These are phyloP conservation scores for Listronotus oregonensis DNA, from an alignment of 1,140 invertebrate species.

Conservation along the genomic window DNA sequence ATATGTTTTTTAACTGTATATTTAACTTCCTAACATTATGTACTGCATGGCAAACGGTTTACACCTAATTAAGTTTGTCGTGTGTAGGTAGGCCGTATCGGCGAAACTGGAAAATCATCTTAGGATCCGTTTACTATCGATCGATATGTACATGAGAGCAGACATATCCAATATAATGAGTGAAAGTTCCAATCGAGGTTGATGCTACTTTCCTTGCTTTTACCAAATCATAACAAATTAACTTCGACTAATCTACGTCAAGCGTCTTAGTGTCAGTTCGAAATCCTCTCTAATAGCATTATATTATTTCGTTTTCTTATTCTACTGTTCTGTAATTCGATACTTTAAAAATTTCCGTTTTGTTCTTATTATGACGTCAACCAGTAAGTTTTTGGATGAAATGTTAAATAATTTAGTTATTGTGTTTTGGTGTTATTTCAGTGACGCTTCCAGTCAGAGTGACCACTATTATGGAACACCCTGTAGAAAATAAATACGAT, in stretches of 20 bases:
- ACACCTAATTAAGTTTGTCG: too few species aligned
- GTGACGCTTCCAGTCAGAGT: conserved; percentile 28
- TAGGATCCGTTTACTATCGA: neutral
- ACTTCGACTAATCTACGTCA: neutral
- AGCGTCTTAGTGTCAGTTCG: conserved; percentile 9
- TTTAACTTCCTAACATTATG: too few species aligned
- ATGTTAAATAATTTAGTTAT: neutral
- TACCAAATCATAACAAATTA: conserved; percentile 12
- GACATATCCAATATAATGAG: conserved; percentile 10
- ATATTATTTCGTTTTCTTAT: neutral
- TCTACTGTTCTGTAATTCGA: conserved; percentile 1
- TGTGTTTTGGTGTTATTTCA: conserved; percentile 18
- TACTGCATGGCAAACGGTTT: too few species aligned
- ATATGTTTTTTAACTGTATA: too few species aligned
- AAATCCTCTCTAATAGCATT: conserved; percentile 14
- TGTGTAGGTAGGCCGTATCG: too few species aligned
- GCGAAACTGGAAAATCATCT: neutral
- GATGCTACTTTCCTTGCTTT: conserved; percentile 24
- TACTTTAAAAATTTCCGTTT: conserved; percentile 3
- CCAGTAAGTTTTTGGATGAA: conserved; percentile 20
- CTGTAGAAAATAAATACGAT: conserved; percentile 15
- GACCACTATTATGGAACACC: conserved; percentile 26
- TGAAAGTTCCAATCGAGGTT: conserved; percentile 23
- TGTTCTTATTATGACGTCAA: conserved; percentile 26
- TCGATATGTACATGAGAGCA: neutral